phyloP scores from a whole-genome alignment of 2,797 vertebrate species.

The Phoebastria nigripes region DNA sequence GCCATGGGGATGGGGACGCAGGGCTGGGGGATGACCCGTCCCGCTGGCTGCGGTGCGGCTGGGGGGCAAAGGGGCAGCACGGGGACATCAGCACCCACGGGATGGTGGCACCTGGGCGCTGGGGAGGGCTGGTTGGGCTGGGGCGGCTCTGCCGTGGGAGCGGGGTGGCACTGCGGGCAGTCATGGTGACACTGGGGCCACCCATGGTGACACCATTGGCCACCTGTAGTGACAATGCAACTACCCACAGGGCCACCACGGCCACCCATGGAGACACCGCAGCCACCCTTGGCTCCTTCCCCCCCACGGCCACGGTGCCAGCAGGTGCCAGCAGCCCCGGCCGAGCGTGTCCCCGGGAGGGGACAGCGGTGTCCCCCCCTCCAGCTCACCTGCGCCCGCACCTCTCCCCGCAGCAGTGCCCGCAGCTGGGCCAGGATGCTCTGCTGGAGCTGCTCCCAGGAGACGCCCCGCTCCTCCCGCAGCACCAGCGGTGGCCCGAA shows the following conservation, averaged over 20 bases:
- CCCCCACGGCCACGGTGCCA: accelerated
- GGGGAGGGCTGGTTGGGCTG: background rate
- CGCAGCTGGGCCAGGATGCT: constrained; percentile 84
- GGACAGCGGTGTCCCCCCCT: accelerated
- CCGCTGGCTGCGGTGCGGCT: background rate
- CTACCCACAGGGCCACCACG: background rate
- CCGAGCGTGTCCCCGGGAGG: no score
- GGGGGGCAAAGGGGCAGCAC: background rate
- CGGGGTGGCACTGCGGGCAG: background rate
- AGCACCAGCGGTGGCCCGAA: constrained; percentile 90
- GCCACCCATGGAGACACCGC: background rate
- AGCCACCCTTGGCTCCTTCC: background rate
- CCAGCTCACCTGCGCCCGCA: constrained; percentile 76
- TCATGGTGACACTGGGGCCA: background rate
- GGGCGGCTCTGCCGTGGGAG: background rate
- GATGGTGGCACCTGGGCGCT: background rate
- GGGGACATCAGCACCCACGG: accelerated
- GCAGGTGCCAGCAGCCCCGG: background rate
- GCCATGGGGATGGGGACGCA: accelerated
- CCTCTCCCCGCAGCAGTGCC: constrained; percentile 83
- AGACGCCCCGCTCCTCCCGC: constrained; percentile 82
- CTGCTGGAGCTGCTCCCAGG: constrained; percentile 90
- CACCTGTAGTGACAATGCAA: background rate
- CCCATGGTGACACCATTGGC: background rate
- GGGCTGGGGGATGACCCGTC: background rate